Base-by-base conservation (phyloP, 2,888 invertebrate species). In the Callosobruchus maculatus region DNA sequence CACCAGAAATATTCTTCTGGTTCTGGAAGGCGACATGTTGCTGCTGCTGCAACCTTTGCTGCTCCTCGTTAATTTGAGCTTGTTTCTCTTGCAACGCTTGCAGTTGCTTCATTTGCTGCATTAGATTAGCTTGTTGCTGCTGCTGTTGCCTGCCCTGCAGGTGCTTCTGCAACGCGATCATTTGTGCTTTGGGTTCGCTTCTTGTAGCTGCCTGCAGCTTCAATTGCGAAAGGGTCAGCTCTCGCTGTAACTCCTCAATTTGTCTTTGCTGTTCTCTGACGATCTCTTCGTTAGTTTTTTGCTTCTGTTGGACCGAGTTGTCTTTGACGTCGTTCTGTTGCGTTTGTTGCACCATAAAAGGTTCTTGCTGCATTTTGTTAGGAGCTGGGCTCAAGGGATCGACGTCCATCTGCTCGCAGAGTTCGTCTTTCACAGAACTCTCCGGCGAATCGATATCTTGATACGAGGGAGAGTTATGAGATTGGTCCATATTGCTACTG, bases 171-270 rank as follows among this genome's bases (percentile, higher is more conserved):
- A 87, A 77, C 73, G 84, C 84, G 21, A 86, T 73, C 75, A 85
- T 78, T 75, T 85, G 84, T 22, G 85, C 84, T 78, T 86, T 87
- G 0, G 86, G 86, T 76, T 87, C 86, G 1, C 82, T 78, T 69
- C 85, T 77, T 0, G 86, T 85, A 70, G 91, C 90, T 78, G 92
- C 92, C 82, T 94, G 93, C 78, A 95, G 85, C 83, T 95, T 94
- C 80, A 93, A 91, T 76, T 95, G 93, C 0, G 94, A 94, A 78
- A 93, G 91, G 76, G 93, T 93, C 79, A 95, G 84, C 83, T 95
- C 94, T 1, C 95, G 88, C 85, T 97, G 95, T 70, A 97, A 88
- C 83, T 96, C 95, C 83, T 96, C 95, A 80, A 97, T 97, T 86
- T 94, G 93, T 73, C 94, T 91, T 82, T 94, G 93, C 85, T 97